Percentiles rank a stretch among this genome's conserved stretches.
Evolutionary conservation across 2,888 invertebrate species (phyloP).

Genomic region (Escarpia spicata): DNA sequence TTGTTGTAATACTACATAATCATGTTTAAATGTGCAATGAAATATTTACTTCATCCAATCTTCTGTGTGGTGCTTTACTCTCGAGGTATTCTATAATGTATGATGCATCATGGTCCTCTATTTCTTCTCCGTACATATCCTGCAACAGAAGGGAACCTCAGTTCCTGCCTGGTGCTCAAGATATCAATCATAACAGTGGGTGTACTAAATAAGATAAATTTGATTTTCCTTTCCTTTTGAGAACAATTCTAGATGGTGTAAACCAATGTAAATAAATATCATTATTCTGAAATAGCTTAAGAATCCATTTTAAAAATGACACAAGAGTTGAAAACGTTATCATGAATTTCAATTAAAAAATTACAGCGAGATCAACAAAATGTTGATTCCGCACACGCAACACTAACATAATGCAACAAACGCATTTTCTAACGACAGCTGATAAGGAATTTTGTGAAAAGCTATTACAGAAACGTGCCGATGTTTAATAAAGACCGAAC

Average conservation of each 20-base stretch:
- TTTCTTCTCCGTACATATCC: constrained; percentile 53
- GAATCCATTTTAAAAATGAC: not conserved
- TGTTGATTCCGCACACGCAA: not conserved
- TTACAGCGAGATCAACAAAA: too few relatives aligned
- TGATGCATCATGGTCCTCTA: constrained; percentile 53
- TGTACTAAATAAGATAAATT: not conserved
- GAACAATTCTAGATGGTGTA: too few relatives aligned
- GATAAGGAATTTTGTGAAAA: not conserved
- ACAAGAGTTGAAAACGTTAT: too few relatives aligned
- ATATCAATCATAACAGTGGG: not conserved
- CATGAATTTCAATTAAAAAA: too few relatives aligned
- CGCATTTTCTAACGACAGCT: not conserved
- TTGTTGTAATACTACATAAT: too few relatives aligned
- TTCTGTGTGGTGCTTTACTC: constrained; percentile 21
- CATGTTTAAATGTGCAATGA: not conserved
- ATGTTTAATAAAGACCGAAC: not conserved
- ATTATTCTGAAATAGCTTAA: constrained; percentile 8
- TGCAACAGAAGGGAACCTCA: constrained; percentile 39
- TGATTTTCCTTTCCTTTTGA: too few relatives aligned
- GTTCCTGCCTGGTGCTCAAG: not conserved
- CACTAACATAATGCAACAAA: not conserved
- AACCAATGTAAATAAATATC: too few relatives aligned
- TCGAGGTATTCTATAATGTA: constrained; percentile 51
- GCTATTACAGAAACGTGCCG: not conserved
- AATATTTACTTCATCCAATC: not conserved